phyloP scores from a whole-genome alignment of 2,797 vertebrate species.

The Cetoscarus ocellatus region DNA sequence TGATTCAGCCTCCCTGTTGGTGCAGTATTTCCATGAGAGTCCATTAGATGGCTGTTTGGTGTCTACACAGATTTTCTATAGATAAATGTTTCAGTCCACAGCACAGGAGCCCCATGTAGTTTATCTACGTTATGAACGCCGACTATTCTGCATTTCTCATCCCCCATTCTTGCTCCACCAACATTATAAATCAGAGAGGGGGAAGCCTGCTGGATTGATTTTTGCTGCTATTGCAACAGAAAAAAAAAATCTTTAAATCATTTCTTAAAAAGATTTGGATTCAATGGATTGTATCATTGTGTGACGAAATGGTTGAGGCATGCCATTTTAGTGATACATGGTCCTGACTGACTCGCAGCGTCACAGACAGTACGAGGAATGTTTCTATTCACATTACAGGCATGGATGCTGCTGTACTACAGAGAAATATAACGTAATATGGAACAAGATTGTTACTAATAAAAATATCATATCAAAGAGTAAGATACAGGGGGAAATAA shows the following conservation, averaged over 20 bases:
- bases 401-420: conserved; percentile 57
- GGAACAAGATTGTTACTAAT: conserved; percentile 20
- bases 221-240: conserved; percentile 71
- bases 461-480: conserved; percentile 34
- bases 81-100: conserved; percentile 83
- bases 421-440: conserved; percentile 30
- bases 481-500: conserved; percentile 30
- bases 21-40: conserved; percentile 65
- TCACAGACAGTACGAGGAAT: conserved; percentile 73
- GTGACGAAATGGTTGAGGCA: conserved; percentile 82
- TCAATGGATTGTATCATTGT: conserved; percentile 88
- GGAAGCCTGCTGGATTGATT: conserved; percentile 76
- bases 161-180: conserved; percentile 76
- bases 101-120: conserved; percentile 78
- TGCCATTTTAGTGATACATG: conserved; percentile 80
- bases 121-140: conserved; percentile 82
- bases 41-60: conserved; percentile 73
- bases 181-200: conserved; percentile 84
- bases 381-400: conserved; percentile 78
- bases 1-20: conserved; percentile 56
- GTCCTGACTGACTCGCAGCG: conserved; percentile 71
- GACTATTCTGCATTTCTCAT: conserved; percentile 84
- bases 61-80: conserved; percentile 76
- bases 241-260: conserved; percentile 82
- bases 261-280: conserved; percentile 85